phyloP scores from a whole-genome alignment of 2,113 vertebrate genomes.

The Barnardius zonarius region DNA sequence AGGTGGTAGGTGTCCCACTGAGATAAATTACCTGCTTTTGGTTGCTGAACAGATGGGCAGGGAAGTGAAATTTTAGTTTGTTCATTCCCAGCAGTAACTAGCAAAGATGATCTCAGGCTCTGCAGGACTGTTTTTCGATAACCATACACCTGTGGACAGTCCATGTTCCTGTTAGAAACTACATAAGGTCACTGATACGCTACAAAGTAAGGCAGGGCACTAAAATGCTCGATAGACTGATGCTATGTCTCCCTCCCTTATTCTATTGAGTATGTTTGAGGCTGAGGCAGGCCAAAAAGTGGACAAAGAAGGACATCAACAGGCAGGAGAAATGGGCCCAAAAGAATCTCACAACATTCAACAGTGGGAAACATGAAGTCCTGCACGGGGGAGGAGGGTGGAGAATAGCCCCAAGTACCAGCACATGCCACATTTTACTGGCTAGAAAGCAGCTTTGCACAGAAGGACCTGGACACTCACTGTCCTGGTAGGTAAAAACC shows the following conservation, averaged over 20 bases:
- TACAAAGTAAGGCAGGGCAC: neutral
- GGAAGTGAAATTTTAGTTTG: conserved; percentile 49
- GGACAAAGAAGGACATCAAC: neutral
- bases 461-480: neutral
- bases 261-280: neutral
- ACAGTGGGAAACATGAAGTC: neutral
- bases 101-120: conserved; percentile 31
- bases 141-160: conserved; percentile 9
- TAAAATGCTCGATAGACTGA: neutral
- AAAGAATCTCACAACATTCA: neutral
- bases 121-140: conserved; percentile 43
- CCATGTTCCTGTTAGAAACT: conserved; percentile 14
- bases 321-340: neutral
- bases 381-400: neutral
- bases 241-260: neutral
- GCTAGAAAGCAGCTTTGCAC: neutral
- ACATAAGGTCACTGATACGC: neutral
- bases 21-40: conserved; percentile 39
- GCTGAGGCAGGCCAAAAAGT: neutral
- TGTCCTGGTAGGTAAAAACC: neutral
- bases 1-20: conserved; percentile 24
- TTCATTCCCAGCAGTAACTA: conserved; percentile 52
- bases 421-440: neutral
- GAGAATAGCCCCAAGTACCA: neutral
- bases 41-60: conserved; percentile 52